phyloP scores from a whole-genome alignment of 2,113 vertebrate species.

The Rattus norvegicus region GRCr8 NC_086037.1:71325501-71326000 shows the following conservation, averaged over 20 bases:
- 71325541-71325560: background rate
- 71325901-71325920: background rate
- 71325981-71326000: background rate
- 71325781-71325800: background rate
- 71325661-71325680: background rate
- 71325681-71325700: slow-evolving; percentile 2
- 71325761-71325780: background rate
- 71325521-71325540: too few species aligned
- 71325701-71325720: background rate
- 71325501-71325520: too few species aligned
- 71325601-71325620: background rate
- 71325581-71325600: slow-evolving; percentile 8
- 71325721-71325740: rapidly evolving
- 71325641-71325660: background rate
- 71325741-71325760: background rate
- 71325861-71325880: background rate
- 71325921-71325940: background rate
- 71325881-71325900: background rate
- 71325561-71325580: background rate
- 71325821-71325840: background rate
- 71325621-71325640: background rate
- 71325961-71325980: background rate
- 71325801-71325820: background rate
- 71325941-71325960: background rate
- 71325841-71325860: background rate